phyloP scores from a whole-genome alignment of 1,140 invertebrate genomes.

The Antheraea pernyi region DNA sequence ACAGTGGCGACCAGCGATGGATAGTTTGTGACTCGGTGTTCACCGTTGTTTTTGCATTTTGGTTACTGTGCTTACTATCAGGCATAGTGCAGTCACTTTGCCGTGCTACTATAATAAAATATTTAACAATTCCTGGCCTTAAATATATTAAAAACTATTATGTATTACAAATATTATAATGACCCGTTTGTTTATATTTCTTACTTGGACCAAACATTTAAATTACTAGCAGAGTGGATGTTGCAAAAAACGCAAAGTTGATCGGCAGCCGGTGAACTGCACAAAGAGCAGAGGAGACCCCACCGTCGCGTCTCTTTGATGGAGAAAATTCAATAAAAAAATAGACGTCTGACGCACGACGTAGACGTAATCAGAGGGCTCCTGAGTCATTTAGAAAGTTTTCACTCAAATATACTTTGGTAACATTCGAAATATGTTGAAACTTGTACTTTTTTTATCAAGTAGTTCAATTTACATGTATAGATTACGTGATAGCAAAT shows the following conservation, averaged over 20 bases:
- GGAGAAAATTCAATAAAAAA: constrained; percentile 12
- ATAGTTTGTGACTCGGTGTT: no score
- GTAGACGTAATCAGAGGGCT: not conserved
- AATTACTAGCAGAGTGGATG: constrained; percentile 14
- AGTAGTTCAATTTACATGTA: no score
- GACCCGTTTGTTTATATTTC: not conserved
- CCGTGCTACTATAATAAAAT: no score
- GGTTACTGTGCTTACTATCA: no score
- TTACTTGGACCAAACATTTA: constrained; percentile 15
- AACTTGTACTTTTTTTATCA: no score
- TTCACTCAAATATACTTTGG: not conserved
- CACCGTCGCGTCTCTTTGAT: constrained; percentile 10
- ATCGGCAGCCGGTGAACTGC: constrained; percentile 10
- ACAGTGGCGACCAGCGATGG: no score
- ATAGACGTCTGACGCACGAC: not conserved
- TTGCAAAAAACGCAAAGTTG: constrained; percentile 20
- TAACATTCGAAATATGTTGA: no score
- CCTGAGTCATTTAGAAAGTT: not conserved
- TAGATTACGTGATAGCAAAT: no score
- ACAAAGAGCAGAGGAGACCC: constrained; percentile 7
- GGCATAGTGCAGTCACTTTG: no score
- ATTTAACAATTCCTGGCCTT: no score
- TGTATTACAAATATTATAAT: not conserved
- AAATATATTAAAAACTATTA: no score
- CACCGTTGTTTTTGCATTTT: no score